Conservation (phyloP, 2,113 vertebrate genomes). For the Dromiciops gliroides region DNA sequence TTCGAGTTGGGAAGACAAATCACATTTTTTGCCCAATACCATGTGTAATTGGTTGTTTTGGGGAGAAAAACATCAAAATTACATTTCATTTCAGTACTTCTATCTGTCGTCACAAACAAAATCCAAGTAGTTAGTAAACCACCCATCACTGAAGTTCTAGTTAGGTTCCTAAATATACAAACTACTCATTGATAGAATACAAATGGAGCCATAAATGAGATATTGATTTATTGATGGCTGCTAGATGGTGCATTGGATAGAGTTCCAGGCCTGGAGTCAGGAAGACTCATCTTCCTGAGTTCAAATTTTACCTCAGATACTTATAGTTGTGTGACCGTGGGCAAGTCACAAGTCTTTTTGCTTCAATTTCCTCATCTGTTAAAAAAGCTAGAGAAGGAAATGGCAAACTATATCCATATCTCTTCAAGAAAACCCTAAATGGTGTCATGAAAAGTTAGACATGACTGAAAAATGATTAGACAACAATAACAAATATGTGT, state of each 20-base stretch:
- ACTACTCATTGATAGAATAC: neutral
- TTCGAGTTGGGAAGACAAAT: neutral
- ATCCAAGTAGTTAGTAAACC: neutral
- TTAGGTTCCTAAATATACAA: neutral
- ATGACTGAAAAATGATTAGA: too few relatives aligned
- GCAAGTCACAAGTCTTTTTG: neutral
- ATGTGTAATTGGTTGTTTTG: neutral
- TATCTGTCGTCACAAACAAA: neutral
- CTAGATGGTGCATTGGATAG: neutral
- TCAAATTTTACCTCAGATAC: neutral
- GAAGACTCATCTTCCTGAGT: neutral
- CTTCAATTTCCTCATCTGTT: neutral
- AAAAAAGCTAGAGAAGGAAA: neutral
- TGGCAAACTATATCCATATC: neutral
- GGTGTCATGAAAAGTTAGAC: neutral
- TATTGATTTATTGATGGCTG: neutral
- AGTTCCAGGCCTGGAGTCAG: neutral
- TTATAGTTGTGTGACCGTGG: neutral
- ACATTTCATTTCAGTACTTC: neutral
- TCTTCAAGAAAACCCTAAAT: neutral
- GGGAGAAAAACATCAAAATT: constrained; percentile 27
- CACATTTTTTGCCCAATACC: neutral
- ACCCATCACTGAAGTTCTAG: neutral
- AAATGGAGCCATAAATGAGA: neutral
- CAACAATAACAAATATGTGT: neutral